Evolutionary conservation across 2,113 vertebrate species (phyloP).

Genomic region (Andinoacara biseriatus): DNA sequence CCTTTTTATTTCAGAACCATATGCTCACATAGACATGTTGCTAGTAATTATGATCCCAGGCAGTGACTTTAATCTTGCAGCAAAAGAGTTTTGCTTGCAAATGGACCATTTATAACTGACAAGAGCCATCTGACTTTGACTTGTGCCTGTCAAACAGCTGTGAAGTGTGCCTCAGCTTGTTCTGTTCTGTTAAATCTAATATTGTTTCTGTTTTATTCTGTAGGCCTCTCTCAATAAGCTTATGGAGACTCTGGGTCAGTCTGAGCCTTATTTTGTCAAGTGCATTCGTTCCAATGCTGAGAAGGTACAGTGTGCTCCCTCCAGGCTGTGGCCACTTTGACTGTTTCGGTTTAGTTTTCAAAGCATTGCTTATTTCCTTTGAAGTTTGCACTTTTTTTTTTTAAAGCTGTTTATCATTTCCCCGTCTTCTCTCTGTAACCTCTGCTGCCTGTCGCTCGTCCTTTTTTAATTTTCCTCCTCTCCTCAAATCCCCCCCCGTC

Average conservation of each 20-base stretch:
- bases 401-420: slow-evolving; percentile 46
- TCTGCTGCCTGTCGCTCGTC: slow-evolving; percentile 23
- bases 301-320: slow-evolving; percentile 83
- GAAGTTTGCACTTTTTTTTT: slow-evolving; percentile 17
- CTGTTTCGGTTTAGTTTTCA: slow-evolving; percentile 41
- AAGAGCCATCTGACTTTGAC: background rate
- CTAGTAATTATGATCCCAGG: background rate
- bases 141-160: slow-evolving; percentile 10
- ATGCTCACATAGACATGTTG: slow-evolving; percentile 12
- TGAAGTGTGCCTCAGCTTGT: background rate
- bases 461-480: slow-evolving; percentile 36
- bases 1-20: background rate
- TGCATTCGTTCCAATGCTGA: slow-evolving; percentile 98
- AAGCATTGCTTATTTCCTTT: slow-evolving; percentile 49
- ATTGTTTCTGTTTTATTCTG: slow-evolving; percentile 32
- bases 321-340: background rate
- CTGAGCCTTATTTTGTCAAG: slow-evolving; percentile 99
- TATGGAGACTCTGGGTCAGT: slow-evolving; percentile 97
- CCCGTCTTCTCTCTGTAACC: slow-evolving; percentile 14
- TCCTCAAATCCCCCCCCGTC: background rate
- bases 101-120: background rate
- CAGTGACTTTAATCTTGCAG: slow-evolving; percentile 14
- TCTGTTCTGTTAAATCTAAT: background rate
- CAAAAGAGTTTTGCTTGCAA: background rate
- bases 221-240: slow-evolving; percentile 96